Evolutionary conservation across 2,888 invertebrate genomes (phyloP).

Genomic region (Drosophila paracracens): DNA sequence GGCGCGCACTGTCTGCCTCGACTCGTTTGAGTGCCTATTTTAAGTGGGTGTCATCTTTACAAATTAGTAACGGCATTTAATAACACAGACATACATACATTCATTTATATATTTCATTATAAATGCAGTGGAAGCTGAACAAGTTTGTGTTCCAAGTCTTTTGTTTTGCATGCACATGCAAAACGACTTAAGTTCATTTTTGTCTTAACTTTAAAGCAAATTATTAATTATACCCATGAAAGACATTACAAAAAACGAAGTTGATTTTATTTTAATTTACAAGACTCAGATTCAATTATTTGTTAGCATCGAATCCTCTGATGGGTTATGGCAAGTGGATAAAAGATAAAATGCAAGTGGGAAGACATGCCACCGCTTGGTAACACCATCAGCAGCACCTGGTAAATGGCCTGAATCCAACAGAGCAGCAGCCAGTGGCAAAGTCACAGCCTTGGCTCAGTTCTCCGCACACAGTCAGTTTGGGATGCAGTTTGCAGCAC

Average conservation of each 20-base stretch:
- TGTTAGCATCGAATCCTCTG: background rate
- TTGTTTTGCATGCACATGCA: conserved; percentile 33
- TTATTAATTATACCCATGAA: no score
- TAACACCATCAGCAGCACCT: conserved; percentile 1
- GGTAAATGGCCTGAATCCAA: conserved; percentile 1
- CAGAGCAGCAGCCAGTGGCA: conserved; percentile 14
- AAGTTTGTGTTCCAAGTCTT: conserved; percentile 65
- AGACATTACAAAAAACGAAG: no score
- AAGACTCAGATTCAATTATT: conserved; percentile 5
- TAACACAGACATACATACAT: conserved; percentile 17
- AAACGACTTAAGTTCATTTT: background rate
- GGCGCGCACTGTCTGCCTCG: conserved; percentile 9
- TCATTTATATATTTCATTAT: background rate
- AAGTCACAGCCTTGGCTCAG: conserved; percentile 45
- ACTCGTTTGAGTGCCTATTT: conserved; percentile 44
- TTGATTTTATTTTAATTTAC: background rate
- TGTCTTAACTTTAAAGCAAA: background rate
- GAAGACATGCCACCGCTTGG: background rate
- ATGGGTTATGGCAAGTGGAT: background rate
- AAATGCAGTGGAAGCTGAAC: conserved; percentile 25
- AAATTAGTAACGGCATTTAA: conserved; percentile 73
- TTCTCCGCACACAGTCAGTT: conserved; percentile 13
- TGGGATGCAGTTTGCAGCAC: conserved; percentile 16
- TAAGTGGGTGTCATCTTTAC: conserved; percentile 72
- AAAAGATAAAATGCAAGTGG: conserved; percentile 3